Evolutionary conservation across 2,888 invertebrate species (phyloP), one percentile per base, ranked within the genome.

Genomic region (Ophioninae sp.): DNA sequence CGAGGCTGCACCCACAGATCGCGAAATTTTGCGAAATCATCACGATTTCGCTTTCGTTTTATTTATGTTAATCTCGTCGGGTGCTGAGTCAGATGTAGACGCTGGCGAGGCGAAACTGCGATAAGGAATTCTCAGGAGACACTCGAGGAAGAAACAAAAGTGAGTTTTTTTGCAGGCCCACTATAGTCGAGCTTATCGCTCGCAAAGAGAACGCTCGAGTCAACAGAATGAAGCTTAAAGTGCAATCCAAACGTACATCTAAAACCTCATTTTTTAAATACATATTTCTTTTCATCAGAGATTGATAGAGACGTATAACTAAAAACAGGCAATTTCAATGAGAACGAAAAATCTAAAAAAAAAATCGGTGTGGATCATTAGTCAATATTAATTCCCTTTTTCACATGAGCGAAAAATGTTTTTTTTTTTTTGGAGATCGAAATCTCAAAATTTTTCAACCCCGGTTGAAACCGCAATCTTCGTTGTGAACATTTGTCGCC

Each of bases 221-320:
- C n/a, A 65, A 77, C 22, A 58, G 17, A 78, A 51, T 51, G 30
- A 65, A 65, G 65, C 39, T 23, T 73, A 7, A 51, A 74, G 30
- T 44, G 5, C 30, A 58, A 23, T 13, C 2, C 61, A 30, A 59
- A 41, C 56, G 20, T n/a, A 59, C 39, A 6, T 7, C 13, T 2
- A 0, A 44, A 68, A 23, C 39, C 39, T 68, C 9, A 37, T 58
- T 56, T 58, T 71, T 56, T 30, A 3, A 22, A 10, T 41, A 3
- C 44, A 22, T 37, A 3, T 39, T 56, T 17, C 61, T 44, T 30
- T 71, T 78, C 22, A 56, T 56, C 39, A 0, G 51, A 13, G 63
- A 64, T 5, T 22, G 59, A 39, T 9, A 6, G 64, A 39, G 39
- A 51, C 71, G 71, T 59, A 63, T 72, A 77, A 77, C 67, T 68